Evolutionary conservation across 2,888 invertebrate species (phyloP), one percentile per base, ranked within the genome.

Genomic region (Ormyrus pomaceus): DNA sequence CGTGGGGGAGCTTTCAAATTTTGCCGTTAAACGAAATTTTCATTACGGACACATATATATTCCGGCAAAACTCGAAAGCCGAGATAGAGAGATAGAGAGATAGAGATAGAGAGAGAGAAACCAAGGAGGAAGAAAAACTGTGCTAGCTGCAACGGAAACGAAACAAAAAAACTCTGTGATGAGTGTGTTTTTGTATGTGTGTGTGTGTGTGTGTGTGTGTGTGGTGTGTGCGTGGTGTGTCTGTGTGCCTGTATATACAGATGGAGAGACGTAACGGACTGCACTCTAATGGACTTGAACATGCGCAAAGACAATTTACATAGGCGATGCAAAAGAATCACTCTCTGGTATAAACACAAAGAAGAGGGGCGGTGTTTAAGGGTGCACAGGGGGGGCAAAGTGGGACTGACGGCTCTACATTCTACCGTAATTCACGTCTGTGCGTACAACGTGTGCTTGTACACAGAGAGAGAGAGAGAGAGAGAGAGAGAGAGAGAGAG

Each of bases 221-320:
- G 55, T 59, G 34, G 62, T 7, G 53, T 72, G 46, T 50, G 7
- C 69, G 55, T 59, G 34, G 62, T 7, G 53, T 72, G 53, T 11
- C 6, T 34, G 46, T 58, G 56, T 66, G 19, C 34, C 3, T 48
- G 34, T 19, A 50, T 58, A 53, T 6, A 68, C 11, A 51, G 51
- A 51, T 53, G 19, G 68, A 6, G 34, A 55, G 19, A 51, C 58
- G 74, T 55, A 65, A 53, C 34, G 61, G 56, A 71, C 71, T 71
- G 77, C 78, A 62, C 66, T 72, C 78, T 74, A 74, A 79, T 79
- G 74, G 79, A 70, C 58, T 70, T 70, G 69, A 79, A 69, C 74
- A 79, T 79, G 79, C 79, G 79, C 79, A 79, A 65, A 74, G 69
- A 79, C 69, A 79, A 79, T 73, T 74, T 79, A 55, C 62, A 9